phyloP scores from a whole-genome alignment of 2,797 vertebrate genomes.

The Merluccius polli region DNA sequence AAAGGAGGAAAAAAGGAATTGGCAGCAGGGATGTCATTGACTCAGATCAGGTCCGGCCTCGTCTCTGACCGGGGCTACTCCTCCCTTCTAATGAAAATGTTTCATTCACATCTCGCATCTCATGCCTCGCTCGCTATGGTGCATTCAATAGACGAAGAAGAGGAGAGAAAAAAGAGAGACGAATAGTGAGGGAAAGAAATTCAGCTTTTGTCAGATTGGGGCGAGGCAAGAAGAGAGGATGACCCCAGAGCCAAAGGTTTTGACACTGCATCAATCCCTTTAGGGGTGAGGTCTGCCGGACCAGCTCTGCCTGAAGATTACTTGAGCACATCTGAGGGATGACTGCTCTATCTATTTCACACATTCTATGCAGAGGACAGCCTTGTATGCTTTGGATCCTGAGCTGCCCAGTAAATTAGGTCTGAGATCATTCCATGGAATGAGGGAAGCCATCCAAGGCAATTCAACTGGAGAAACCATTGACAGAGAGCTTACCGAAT shows the following conservation, averaged over 20 bases:
- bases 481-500: constrained; percentile 75
- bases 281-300: constrained; percentile 90
- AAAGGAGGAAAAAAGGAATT: constrained; percentile 24
- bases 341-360: constrained; percentile 80
- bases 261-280: constrained; percentile 98
- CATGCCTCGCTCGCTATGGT: constrained; percentile 74
- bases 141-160: constrained; percentile 77
- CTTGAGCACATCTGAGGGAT: constrained; percentile 89
- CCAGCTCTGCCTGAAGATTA: constrained; percentile 86
- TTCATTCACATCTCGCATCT: constrained; percentile 85
- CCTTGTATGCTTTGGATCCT: constrained; percentile 76
- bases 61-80: constrained; percentile 67
- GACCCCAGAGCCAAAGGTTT: constrained; percentile 94
- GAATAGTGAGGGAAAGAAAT: constrained; percentile 75
- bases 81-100: constrained; percentile 90
- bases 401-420: constrained; percentile 84
- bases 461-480: constrained; percentile 69
- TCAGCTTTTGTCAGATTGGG: constrained; percentile 83
- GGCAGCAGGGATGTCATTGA: constrained; percentile 73
- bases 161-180: constrained; percentile 64
- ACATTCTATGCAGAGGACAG: constrained; percentile 75
- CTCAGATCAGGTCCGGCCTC: constrained; percentile 71
- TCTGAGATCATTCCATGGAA: constrained; percentile 78
- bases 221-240: constrained; percentile 86
- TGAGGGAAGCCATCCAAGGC: constrained; percentile 69